Evolutionary conservation across 2,888 invertebrate genomes (phyloP), one percentile per base, ranked within the genome.

Genomic region (Eristalinus sepulchralis): DNA sequence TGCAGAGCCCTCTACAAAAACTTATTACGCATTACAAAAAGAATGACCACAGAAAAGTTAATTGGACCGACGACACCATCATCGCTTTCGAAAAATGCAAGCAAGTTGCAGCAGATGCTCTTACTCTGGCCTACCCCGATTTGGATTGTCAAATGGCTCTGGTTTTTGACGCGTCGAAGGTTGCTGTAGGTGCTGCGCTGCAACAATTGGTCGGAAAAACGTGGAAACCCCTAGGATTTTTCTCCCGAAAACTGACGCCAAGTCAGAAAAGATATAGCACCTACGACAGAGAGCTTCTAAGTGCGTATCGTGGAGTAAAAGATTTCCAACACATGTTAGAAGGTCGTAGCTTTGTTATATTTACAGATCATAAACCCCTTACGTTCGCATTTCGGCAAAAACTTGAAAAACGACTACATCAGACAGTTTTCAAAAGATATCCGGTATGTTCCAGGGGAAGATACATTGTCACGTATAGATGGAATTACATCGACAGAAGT

Each of bases 311-410:
- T 34, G 90, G 90, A 0, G 88, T 92, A 1, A 89, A 89, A 62
- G 86, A 91, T 73, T 93, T 93, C 81, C 86, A 90, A 10, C 89
- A 91, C 33, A 89, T 91, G 89, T 55, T 93, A 0, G 93, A 93
- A 89, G 91, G 90, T 0, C 84, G 89, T 39, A 36, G 89, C 64
- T 90, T 91, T 36, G 88, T 77, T 4, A 89, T 92, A 0, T 90
- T 81, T 60, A 92, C 91, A 1, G 91, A 91, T 88, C 92, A 91
- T 78, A 91, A 91, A 62, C 91, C 91, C 0, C 71, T 92, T 20
- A 84, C 81, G 0, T 91, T 85, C 62, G 91, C 91, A 2, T 90
- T 92, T 76, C 20, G 71, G 9, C 82, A 89, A 81, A 89, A 89
- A 13, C 36, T 85, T 3, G 90, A 90, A 3, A 90, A 90, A 4